Evolutionary conservation across 1,140 invertebrate genomes (phyloP).

Genomic region (Hesperophylax magnus): DNA sequence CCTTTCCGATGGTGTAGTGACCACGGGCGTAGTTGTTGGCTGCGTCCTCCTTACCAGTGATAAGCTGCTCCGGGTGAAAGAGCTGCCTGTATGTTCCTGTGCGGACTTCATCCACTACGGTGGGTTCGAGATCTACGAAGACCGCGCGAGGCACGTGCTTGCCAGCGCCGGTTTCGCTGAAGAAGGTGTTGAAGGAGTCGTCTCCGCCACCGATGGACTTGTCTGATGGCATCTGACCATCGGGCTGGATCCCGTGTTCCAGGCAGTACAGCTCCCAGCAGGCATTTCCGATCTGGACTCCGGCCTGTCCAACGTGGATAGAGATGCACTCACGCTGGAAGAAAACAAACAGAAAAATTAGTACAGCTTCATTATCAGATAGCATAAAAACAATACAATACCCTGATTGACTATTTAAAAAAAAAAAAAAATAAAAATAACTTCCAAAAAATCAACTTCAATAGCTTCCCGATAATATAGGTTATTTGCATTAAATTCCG

Average conservation of each 20-base stretch:
- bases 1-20: slow-evolving; percentile 93
- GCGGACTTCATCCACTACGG: slow-evolving; percentile 85
- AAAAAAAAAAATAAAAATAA: too few species aligned
- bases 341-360: neutral
- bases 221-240: slow-evolving; percentile 78
- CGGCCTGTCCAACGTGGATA: slow-evolving; percentile 82
- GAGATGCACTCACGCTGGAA: slow-evolving; percentile 77
- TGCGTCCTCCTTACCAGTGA: slow-evolving; percentile 90
- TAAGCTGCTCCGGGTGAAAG: slow-evolving; percentile 89
- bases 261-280: slow-evolving; percentile 86
- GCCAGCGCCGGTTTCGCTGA: slow-evolving; percentile 89
- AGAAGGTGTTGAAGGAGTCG: slow-evolving; percentile 92
- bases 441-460: too few species aligned
- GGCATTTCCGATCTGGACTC: slow-evolving; percentile 82
- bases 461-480: too few species aligned
- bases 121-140: slow-evolving; percentile 91
- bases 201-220: slow-evolving; percentile 78
- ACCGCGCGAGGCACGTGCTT: slow-evolving; percentile 90
- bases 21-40: slow-evolving; percentile 92
- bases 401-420: too few species aligned
- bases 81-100: slow-evolving; percentile 88
- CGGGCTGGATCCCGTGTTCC: slow-evolving; percentile 88
- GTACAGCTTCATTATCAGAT: neutral
- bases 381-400: too few species aligned
- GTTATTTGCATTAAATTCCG: too few species aligned